phyloP scores from a whole-genome alignment of 2,888 invertebrate genomes.

The Aspidiotus destructor region DNA sequence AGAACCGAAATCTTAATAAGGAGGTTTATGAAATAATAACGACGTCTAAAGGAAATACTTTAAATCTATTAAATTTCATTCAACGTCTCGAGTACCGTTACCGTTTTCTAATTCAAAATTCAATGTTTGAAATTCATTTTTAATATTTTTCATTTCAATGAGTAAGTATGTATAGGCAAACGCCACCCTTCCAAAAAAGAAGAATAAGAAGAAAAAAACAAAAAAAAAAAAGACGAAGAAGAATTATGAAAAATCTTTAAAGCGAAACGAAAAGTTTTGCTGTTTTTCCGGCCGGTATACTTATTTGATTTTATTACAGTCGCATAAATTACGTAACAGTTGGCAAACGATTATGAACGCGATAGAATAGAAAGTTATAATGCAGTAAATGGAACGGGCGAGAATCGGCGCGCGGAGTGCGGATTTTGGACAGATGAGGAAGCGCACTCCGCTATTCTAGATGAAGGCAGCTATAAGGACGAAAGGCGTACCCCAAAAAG shows the following conservation, averaged over 20 bases:
- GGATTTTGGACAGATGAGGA: constrained; percentile 7
- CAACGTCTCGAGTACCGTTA: too few species aligned
- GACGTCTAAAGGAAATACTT: too few species aligned
- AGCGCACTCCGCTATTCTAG: constrained; percentile 15
- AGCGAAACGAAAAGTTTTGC: constrained; percentile 19
- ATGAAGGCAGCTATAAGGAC: constrained; percentile 30
- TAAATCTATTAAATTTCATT: too few species aligned
- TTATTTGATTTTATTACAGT: constrained; percentile 33
- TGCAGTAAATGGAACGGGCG: constrained; percentile 23
- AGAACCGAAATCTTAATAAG: too few species aligned
- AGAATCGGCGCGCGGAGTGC: constrained; percentile 16
- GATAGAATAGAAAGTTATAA: constrained; percentile 32
- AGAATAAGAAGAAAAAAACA: too few species aligned
- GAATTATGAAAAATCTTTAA: constrained; percentile 13
- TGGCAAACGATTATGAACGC: constrained; percentile 32
- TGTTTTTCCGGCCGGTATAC: constrained; percentile 27
- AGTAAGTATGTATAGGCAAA: too few species aligned
- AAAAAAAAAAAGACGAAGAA: not conserved
- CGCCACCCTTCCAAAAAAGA: too few species aligned
- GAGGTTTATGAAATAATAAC: too few species aligned
- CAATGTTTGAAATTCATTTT: too few species aligned
- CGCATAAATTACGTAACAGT: constrained; percentile 33
- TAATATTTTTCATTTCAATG: too few species aligned
- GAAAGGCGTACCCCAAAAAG: constrained; percentile 32
- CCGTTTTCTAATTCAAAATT: too few species aligned